Conservation (phyloP, 2,888 invertebrate species). For the Thera obeliscata region DNA sequence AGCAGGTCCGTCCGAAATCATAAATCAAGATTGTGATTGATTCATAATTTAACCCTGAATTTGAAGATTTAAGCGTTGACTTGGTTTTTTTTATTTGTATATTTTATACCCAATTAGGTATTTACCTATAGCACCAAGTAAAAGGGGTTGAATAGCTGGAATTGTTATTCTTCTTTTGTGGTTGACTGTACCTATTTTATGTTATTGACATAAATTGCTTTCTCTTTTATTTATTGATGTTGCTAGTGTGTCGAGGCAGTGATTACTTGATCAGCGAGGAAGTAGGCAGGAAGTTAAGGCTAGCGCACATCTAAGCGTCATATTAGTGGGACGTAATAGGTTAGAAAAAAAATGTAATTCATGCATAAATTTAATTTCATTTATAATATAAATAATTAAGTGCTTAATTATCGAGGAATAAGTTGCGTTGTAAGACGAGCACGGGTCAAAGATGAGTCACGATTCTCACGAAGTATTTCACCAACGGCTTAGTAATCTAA, state of each 20-base stretch:
- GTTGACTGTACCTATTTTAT: not conserved
- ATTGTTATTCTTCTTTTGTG: not conserved
- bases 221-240: slow-evolving; percentile 28
- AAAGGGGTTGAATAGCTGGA: not conserved
- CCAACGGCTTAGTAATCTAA: slow-evolving; percentile 30
- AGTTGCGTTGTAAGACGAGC: slow-evolving; percentile 8
- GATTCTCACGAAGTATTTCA: slow-evolving; percentile 28
- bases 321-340: too few relatives aligned
- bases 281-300: not conserved
- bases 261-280: not conserved
- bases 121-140: too few relatives aligned
- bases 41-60: too few relatives aligned
- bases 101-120: too few relatives aligned
- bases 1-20: too few relatives aligned
- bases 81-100: too few relatives aligned
- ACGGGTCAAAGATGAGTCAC: slow-evolving; percentile 26
- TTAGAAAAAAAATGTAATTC: too few relatives aligned
- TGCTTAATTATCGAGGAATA: not conserved
- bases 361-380: not conserved
- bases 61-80: too few relatives aligned
- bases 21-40: too few relatives aligned
- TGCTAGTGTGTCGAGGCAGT: not conserved
- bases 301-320: too few relatives aligned
- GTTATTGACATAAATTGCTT: slow-evolving; percentile 23
- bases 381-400: not conserved